Evolutionary conservation across 2,888 invertebrate species (phyloP).

Genomic region (Agrochola macilenta): DNA sequence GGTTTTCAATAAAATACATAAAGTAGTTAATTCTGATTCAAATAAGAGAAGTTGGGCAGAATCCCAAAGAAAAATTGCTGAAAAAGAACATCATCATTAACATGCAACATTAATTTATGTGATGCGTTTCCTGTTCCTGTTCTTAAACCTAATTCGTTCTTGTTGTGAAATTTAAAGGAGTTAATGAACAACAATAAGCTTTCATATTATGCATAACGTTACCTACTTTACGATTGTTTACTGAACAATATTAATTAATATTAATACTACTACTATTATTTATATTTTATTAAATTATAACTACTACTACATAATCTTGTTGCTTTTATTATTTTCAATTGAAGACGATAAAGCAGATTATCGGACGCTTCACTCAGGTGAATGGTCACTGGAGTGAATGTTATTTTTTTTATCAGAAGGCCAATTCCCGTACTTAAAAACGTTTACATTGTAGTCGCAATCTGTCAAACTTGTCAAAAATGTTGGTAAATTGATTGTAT

Average conservation of each 20-base stretch:
- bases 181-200: background rate
- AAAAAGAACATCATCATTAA: conserved; percentile 80
- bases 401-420: no score
- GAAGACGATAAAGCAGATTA: background rate
- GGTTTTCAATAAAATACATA: conserved; percentile 92
- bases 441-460: no score
- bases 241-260: background rate
- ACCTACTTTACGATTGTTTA: conserved; percentile 1
- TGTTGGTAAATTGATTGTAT: no score
- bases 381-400: background rate
- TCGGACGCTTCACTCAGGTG: background rate
- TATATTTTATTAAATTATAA: background rate
- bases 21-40: conserved; percentile 88
- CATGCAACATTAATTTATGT: background rate
- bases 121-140: background rate
- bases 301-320: background rate
- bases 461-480: no score
- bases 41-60: conserved; percentile 83
- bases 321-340: conserved; percentile 15
- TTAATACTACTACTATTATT: background rate
- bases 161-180: background rate
- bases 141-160: background rate
- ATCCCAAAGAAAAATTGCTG: conserved; percentile 79
- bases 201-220: background rate
- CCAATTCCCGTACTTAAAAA: no score